Evolutionary conservation across 2,888 invertebrate species (phyloP).

Genomic region (Brachyptera risi): DNA sequence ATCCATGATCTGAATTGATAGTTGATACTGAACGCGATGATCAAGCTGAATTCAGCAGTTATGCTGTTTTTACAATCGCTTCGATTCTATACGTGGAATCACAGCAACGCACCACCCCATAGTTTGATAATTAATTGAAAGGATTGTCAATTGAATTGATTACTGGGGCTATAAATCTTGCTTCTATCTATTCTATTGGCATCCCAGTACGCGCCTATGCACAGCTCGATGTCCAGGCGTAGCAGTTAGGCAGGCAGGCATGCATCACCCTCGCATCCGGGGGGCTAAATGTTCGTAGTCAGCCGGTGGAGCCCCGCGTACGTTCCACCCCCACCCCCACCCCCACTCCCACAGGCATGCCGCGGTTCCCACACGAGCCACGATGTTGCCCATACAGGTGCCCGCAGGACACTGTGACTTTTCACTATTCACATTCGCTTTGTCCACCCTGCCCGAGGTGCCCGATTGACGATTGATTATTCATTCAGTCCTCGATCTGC

Average conservation of each 20-base stretch:
- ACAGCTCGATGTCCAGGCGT: no score
- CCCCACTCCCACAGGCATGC: constrained; percentile 5
- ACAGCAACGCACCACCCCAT: constrained; percentile 10
- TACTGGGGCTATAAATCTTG: constrained; percentile 15
- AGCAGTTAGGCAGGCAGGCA: not conserved
- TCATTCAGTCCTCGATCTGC: not conserved
- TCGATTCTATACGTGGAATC: constrained; percentile 7
- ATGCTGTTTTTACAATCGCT: constrained; percentile 6
- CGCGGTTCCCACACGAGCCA: constrained; percentile 14
- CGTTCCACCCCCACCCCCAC: no score
- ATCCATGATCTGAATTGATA: constrained; percentile 18
- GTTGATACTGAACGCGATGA: constrained; percentile 10
- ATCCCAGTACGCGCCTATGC: not conserved
- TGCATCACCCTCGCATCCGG: not conserved
- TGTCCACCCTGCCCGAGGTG: not conserved
- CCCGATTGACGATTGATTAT: constrained; percentile 3
- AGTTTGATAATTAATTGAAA: constrained; percentile 22
- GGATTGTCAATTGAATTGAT: constrained; percentile 21
- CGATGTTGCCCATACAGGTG: constrained; percentile 5
- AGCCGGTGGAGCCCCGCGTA: no score
- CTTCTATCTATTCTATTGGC: constrained; percentile 16
- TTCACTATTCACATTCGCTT: constrained; percentile 2
- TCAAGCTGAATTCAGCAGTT: constrained; percentile 1
- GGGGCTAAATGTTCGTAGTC: constrained; percentile 1
- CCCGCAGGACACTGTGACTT: constrained; percentile 14